Conservation (phyloP, 2,888 invertebrate genomes). For the Argyra leucocephala region DNA sequence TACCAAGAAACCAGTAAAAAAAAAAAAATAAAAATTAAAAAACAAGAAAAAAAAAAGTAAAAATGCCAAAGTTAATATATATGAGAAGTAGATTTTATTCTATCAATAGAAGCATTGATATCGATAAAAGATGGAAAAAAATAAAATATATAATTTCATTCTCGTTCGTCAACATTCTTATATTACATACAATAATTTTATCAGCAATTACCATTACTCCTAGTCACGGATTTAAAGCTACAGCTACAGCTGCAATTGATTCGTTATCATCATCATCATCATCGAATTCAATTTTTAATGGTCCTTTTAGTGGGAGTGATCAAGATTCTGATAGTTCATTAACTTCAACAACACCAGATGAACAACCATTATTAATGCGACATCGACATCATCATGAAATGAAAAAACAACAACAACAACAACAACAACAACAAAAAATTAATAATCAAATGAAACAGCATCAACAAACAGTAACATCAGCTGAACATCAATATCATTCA, state of each 20-base stretch:
- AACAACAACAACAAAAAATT: neutral
- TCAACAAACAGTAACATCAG: neutral
- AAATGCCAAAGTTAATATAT: constrained; percentile 1
- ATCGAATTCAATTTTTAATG: neutral
- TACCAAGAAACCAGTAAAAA: neutral
- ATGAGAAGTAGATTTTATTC: neutral
- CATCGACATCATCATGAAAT: constrained; percentile 1
- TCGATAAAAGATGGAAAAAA: neutral
- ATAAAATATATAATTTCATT: neutral
- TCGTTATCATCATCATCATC: neutral
- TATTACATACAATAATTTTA: neutral
- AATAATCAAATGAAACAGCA: neutral
- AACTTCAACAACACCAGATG: neutral
- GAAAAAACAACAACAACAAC: neutral
- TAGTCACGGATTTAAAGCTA: neutral
- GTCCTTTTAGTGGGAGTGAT: neutral
- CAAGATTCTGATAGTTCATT: neutral
- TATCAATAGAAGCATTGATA: neutral
- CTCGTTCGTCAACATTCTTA: neutral
- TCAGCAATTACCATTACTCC: neutral
- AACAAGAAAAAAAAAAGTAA: neutral
- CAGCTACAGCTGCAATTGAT: neutral
- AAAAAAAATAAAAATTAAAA: neutral
- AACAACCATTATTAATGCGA: neutral
- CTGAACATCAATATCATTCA: neutral